Conservation (phyloP, 2,113 vertebrate genomes). For the Cygnus buccinator region DNA sequence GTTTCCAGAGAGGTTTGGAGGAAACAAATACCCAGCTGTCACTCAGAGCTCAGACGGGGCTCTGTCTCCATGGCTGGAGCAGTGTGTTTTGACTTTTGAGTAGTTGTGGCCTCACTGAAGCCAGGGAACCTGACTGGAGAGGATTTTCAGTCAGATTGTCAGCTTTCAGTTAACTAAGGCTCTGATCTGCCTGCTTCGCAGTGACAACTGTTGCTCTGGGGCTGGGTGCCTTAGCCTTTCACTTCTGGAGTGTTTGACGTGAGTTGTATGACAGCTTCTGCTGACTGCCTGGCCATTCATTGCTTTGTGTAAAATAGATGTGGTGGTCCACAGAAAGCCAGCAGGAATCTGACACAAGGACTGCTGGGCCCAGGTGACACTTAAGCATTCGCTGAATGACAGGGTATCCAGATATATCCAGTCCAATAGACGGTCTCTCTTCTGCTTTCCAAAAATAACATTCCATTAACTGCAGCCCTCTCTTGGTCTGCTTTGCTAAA, state of each 20-base stretch:
- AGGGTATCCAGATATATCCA: neutral
- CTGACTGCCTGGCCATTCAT: neutral
- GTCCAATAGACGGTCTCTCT: neutral
- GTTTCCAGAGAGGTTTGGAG: neutral
- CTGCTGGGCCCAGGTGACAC: neutral
- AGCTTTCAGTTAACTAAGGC: neutral
- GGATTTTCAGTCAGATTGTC: conserved; percentile 12
- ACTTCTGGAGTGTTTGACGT: neutral
- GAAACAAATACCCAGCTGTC: conserved; percentile 30
- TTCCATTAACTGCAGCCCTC: neutral
- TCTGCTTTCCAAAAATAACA: neutral
- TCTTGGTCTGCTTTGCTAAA: neutral
- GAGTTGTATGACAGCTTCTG: neutral
- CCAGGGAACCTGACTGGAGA: neutral
- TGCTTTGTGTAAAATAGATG: neutral
- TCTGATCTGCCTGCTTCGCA: neutral
- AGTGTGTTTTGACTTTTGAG: neutral
- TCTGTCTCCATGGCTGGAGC: neutral
- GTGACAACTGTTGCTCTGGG: neutral
- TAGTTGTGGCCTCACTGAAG: neutral
- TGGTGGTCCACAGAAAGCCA: neutral
- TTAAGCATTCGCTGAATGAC: neutral
- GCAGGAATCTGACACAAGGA: neutral
- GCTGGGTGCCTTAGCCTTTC: neutral
- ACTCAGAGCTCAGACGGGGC: neutral